Evolutionary conservation across 2,888 invertebrate species (phyloP).

Genomic region (Drosophila austrosaltans): DNA sequence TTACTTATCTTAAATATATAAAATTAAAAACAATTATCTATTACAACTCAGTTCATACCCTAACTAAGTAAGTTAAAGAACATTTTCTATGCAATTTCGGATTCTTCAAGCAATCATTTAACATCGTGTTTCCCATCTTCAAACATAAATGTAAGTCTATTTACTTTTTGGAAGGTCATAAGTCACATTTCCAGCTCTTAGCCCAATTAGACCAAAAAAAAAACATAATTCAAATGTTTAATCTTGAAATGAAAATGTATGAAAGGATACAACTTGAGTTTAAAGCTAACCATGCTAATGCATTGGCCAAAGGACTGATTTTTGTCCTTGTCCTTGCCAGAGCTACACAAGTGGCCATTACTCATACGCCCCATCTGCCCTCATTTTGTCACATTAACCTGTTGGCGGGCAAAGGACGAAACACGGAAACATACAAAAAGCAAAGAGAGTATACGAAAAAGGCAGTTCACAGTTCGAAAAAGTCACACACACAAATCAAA

Average conservation of each 20-base stretch:
- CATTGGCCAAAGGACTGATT: slow-evolving; percentile 34
- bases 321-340: slow-evolving; percentile 37
- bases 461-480: slow-evolving; percentile 9
- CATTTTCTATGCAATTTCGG: too few species aligned
- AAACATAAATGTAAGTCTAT: too few species aligned
- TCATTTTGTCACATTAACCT: slow-evolving; percentile 59
- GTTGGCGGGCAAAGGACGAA: slow-evolving; percentile 50
- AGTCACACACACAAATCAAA: slow-evolving; percentile 57
- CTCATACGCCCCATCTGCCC: slow-evolving; percentile 15
- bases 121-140: too few species aligned
- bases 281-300: background rate
- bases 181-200: too few species aligned
- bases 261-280: background rate
- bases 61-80: too few species aligned
- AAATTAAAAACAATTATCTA: too few species aligned
- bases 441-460: background rate
- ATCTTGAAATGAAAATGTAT: background rate
- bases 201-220: too few species aligned
- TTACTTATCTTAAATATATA: too few species aligned
- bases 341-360: slow-evolving; percentile 25
- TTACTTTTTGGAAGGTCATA: too few species aligned
- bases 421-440: background rate
- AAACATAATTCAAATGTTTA: too few species aligned
- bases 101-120: too few species aligned
- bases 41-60: too few species aligned